Base-by-base conservation (phyloP, 2,888 invertebrate species). In the Caenorhabditis japonica region DNA sequence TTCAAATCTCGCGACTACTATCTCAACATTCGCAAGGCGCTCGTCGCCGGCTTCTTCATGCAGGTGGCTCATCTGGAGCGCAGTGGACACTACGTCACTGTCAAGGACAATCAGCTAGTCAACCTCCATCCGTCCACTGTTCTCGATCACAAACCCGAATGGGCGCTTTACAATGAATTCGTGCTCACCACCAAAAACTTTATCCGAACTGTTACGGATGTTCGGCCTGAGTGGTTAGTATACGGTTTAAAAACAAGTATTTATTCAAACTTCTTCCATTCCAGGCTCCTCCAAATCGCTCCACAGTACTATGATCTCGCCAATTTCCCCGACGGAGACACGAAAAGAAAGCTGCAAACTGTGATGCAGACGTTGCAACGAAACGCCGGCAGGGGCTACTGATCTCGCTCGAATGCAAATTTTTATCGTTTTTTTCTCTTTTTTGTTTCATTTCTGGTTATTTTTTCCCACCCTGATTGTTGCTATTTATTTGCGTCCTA, bases 91-190 rank as follows among this genome's bases (percentile, higher is more conserved):
- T 99, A 99, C 89, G 91, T 97, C 78, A 99, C 99, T 2, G 95
- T 97, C 78, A 99, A 99, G 89, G 99, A 99, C 90, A 97, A 97
- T 90, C 99, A 99, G 90, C 93, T 95, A 75, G 99, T 99, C 1
- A 97, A 97, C 89, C 91, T 99, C 41, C 99, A 99, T 90, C 99
- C 99, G 0, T 97, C 97, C 80, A 97, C 97, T 8, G 97, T 97
- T 88, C 91, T 99, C 64, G 97, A 97, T 90, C 99, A 99, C 90
- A 99, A 99, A 89, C 99, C 99, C 0, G 99, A 99, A 89, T 99
- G 99, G 99, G 97, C 97, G 39, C 93, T 99, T 71, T 99, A 99
- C 90, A 97, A 99, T 90, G 99, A 99, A 90, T 99, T 99, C 88
- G 99, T 99, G 49, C 91, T 99, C 81, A 99, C 99, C 75, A 97